Base-by-base conservation (phyloP, 2,888 invertebrate species). In the Selenia dentaria region DNA sequence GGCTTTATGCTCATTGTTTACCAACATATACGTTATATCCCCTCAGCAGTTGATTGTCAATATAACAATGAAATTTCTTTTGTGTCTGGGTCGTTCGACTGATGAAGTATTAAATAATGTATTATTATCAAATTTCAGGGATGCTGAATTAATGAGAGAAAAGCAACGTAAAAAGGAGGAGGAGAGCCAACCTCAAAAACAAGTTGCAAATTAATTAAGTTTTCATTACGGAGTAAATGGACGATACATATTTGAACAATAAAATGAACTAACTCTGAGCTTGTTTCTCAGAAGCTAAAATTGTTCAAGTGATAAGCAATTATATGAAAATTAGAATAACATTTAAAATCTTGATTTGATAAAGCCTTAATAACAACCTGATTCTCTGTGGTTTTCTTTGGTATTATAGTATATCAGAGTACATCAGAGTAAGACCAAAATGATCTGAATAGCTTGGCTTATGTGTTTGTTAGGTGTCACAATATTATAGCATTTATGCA, bases 101-200 rank as follows among this genome's bases (percentile, higher is more conserved):
- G n/a, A n/a, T n/a, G n/a, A n/a, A n/a, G n/a, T n/a, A n/a, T n/a
- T n/a, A n/a, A n/a, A n/a, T n/a, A n/a, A 16, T 3, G 4, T 16
- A 16, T 16, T 16, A 16, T 16, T 16, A 3, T 3, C 16, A 3
- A 16, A 44, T 88, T 90, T 33, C 72, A 96, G 97, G 72, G 97
- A 97, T 92, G 97, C 97, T 12, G 96, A 97, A 73, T 63, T 96
- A 70, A 96, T 97, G 96, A 91, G 96, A 72, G 96, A 96, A 74
- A 97, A 97, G 77, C 97, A 97, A 88, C 92, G 92, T 72, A 95
- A 94, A 83, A 96, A 96, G 69, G 93, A 94, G 70, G 92, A 92
- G 66, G 90, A 91, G 55, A 41, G 57, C 57, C 53, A 66, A 69
- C 27, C 22, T 49, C 72, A 70, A 58, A 84, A 89, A 61, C 74